Evolutionary conservation across 2,797 vertebrate genomes (phyloP).

Genomic region (Artibeus jamaicensis): DNA sequence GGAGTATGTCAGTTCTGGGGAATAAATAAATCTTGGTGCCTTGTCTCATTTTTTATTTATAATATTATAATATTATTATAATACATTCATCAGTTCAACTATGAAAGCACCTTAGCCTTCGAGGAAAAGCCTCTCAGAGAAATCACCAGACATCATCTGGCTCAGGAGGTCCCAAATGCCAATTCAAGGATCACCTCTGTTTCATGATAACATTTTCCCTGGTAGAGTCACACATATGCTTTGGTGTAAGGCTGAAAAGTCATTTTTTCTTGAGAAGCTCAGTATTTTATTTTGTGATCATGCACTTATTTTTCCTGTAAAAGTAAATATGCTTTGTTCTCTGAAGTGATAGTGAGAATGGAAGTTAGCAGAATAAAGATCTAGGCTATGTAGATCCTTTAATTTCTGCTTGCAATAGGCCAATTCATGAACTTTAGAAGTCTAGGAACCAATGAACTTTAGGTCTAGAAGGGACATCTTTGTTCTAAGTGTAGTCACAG

Average conservation of each 20-base stretch:
- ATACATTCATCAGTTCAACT: background rate
- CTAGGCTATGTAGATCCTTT: background rate
- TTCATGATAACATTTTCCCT: background rate
- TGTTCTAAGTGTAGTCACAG: background rate
- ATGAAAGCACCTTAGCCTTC: background rate
- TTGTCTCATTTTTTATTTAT: background rate
- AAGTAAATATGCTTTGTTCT: background rate
- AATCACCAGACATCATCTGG: background rate
- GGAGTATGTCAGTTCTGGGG: background rate
- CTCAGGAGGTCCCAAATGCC: background rate
- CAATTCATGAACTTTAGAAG: background rate
- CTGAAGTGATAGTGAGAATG: constrained; percentile 11
- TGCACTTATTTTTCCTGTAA: background rate
- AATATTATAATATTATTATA: background rate
- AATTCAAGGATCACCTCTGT: background rate
- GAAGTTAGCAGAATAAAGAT: constrained; percentile 5
- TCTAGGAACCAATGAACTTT: background rate
- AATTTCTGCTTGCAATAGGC: background rate
- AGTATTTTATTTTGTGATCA: constrained; percentile 27
- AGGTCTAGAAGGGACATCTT: background rate
- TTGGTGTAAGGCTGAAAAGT: background rate
- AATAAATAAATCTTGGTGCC: constrained; percentile 7
- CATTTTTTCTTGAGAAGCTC: constrained; percentile 17
- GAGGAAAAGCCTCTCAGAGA: background rate
- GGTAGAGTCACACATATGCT: background rate